phyloP scores from a whole-genome alignment of 2,113 vertebrate species.

The Corvus hawaiiensis region DNA sequence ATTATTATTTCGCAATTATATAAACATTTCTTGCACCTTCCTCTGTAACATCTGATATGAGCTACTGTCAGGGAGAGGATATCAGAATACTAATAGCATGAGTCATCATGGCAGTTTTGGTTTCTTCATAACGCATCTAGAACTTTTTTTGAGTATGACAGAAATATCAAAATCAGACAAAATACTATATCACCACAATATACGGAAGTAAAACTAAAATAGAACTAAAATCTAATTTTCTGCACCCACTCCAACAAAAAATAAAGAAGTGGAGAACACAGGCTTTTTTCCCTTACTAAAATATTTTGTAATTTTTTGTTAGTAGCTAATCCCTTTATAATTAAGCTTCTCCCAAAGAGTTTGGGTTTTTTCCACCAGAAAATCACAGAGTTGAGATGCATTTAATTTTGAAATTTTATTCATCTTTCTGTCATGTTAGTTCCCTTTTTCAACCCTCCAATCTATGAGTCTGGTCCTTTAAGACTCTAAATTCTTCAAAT shows the following conservation, averaged over 20 bases:
- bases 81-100: conserved; percentile 1
- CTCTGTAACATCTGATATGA: neutral
- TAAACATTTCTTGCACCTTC: conserved; percentile 6
- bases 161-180: neutral
- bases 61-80: neutral
- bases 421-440: neutral
- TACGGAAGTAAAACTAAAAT: neutral
- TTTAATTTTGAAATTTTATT: neutral
- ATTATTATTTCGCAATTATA: neutral
- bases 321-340: neutral
- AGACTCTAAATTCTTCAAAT: neutral
- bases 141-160: neutral
- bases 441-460: neutral
- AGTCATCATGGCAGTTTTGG: neutral
- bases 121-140: neutral
- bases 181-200: neutral
- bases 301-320: neutral
- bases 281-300: neutral
- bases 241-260: neutral
- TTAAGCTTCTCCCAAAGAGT: neutral
- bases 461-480: neutral
- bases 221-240: neutral
- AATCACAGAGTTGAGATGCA: neutral
- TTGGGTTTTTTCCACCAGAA: neutral
- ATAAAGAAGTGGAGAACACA: neutral